A percentile compares a stretch with the other conserved stretches of the same genome.
phyloP scores from a whole-genome alignment of 2,888 invertebrate genomes.

The Tenodera sinensis region DNA sequence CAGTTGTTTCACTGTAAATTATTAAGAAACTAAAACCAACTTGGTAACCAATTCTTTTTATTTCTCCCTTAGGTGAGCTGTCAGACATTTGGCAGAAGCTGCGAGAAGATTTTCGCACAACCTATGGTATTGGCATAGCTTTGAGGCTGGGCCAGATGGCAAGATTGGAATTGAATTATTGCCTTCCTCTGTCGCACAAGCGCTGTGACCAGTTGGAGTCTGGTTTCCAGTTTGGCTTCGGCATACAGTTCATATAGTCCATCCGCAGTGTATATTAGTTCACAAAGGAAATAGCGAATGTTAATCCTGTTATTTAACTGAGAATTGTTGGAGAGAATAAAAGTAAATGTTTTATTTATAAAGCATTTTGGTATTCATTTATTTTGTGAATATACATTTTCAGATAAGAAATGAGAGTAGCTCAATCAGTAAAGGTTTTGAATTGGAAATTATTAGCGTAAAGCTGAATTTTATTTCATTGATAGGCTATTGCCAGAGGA shows the following conservation, averaged over 20 bases:
- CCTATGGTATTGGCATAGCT: slow-evolving; percentile 81
- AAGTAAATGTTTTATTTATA: not conserved
- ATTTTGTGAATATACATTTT: not conserved
- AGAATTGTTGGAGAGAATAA: not conserved
- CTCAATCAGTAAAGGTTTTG: no score
- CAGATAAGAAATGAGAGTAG: no score
- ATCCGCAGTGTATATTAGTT: not conserved
- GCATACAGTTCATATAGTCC: slow-evolving; percentile 69
- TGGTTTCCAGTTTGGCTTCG: slow-evolving; percentile 82
- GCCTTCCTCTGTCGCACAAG: slow-evolving; percentile 67
- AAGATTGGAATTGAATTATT: slow-evolving; percentile 94
- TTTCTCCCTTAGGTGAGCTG: not conserved
- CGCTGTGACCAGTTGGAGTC: slow-evolving; percentile 61
- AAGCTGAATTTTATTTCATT: no score
- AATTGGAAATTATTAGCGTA: no score
- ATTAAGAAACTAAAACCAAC: no score
- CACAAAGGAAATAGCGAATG: not conserved
- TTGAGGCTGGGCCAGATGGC: slow-evolving; percentile 79
- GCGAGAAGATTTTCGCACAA: not conserved
- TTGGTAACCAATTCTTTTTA: not conserved
- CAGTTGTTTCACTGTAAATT: no score
- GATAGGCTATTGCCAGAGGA: no score
- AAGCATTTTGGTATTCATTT: not conserved
- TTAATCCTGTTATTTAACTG: not conserved
- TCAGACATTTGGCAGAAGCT: not conserved